Conservation (phyloP, 2,797 vertebrate species). For the Pseudocheirus occidentalis region DNA sequence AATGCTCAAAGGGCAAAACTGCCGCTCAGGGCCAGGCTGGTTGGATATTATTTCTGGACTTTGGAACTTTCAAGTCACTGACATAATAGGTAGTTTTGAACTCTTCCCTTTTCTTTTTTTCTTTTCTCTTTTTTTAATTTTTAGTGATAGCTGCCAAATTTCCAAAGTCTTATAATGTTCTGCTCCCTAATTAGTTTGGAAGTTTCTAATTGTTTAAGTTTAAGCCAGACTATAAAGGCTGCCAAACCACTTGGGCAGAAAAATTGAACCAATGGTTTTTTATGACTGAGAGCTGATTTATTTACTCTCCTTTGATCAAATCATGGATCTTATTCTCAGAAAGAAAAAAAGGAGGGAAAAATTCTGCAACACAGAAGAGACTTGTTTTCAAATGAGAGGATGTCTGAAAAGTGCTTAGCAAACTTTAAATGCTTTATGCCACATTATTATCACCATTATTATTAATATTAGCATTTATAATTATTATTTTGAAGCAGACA, state of each 20-base stretch:
- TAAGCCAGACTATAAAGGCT: constrained; percentile 82
- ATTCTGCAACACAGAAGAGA: constrained; percentile 30
- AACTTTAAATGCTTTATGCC: neutral
- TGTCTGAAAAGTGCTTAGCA: neutral
- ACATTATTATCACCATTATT: neutral
- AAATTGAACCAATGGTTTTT: constrained; percentile 83
- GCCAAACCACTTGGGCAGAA: constrained; percentile 84
- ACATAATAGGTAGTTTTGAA: constrained; percentile 79
- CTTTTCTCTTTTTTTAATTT: constrained; percentile 50
- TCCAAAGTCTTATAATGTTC: constrained; percentile 81
- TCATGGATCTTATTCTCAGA: constrained; percentile 71
- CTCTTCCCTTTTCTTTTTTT: constrained; percentile 71
- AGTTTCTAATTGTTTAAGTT: constrained; percentile 84
- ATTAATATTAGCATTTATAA: neutral
- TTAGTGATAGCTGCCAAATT: constrained; percentile 84
- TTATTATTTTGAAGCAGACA: constrained; percentile 67
- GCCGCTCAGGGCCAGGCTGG: constrained; percentile 45
- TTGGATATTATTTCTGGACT: constrained; percentile 70
- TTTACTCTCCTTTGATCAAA: constrained; percentile 84
- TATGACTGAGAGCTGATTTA: constrained; percentile 83
- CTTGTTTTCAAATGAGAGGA: constrained; percentile 35
- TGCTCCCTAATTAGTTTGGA: constrained; percentile 84
- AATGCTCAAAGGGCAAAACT: constrained; percentile 59
- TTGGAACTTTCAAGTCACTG: constrained; percentile 77
- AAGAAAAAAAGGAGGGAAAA: constrained; percentile 54